A percentile compares a stretch with the other conserved stretches of the same genome.
phyloP scores from a whole-genome alignment of 2,113 vertebrate species.

The Australoheros scitulus region DNA sequence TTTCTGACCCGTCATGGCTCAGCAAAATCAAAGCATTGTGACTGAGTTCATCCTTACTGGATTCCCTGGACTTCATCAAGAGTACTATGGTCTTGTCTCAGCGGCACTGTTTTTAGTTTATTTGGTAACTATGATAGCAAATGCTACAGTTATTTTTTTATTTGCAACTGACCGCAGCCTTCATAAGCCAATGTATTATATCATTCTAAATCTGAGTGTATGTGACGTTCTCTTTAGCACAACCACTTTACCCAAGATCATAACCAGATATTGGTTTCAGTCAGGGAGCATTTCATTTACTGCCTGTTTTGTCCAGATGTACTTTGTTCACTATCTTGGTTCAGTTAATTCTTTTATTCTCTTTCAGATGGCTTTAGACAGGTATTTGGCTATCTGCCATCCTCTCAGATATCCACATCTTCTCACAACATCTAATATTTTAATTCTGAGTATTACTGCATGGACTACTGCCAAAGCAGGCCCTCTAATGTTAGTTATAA shows the following conservation, averaged over 20 bases:
- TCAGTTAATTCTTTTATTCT: conserved; percentile 56
- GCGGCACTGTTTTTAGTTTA: conserved; percentile 53
- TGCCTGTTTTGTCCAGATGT: conserved; percentile 72
- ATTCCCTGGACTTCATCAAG: conserved; percentile 64
- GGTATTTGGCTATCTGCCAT: conserved; percentile 71
- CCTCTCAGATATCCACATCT: conserved; percentile 60
- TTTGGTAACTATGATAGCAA: conserved; percentile 43
- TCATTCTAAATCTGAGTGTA: too few species aligned
- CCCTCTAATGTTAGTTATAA: conserved; percentile 7
- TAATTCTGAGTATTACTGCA: conserved; percentile 36
- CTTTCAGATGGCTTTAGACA: conserved; percentile 74
- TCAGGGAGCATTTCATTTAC: conserved; percentile 51
- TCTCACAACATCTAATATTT: conserved; percentile 55
- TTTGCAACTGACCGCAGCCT: too few species aligned
- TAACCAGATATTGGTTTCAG: too few species aligned
- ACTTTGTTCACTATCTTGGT: conserved; percentile 68
- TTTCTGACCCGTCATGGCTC: conserved; percentile 44
- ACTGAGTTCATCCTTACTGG: conserved; percentile 60
- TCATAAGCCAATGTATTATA: too few species aligned
- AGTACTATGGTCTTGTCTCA: conserved; percentile 53
- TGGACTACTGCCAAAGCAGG: conserved; percentile 29
- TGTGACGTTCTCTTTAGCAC: too few species aligned
- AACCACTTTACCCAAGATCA: too few species aligned
- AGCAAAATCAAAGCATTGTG: conserved; percentile 52
- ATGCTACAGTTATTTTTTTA: not conserved